Conservation (phyloP, 2,888 invertebrate genomes). For the Agrotis ipsilon region DNA sequence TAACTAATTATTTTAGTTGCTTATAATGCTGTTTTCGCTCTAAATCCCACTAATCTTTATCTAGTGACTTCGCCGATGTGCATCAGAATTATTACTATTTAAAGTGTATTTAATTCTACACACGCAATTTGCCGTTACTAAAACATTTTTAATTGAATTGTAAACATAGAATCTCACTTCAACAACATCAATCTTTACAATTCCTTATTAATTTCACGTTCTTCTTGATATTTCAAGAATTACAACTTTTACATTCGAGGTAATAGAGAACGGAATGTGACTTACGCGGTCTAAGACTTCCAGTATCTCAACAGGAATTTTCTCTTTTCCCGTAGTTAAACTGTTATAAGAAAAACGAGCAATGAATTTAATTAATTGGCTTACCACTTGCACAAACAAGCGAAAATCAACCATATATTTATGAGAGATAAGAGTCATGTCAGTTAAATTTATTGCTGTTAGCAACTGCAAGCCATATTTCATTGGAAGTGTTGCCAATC, state of each 20-base stretch:
- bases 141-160: slow-evolving; percentile 13
- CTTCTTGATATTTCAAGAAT: slow-evolving; percentile 57
- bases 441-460: slow-evolving; percentile 13
- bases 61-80: no score
- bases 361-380: slow-evolving; percentile 84
- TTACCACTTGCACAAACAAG: slow-evolving; percentile 53
- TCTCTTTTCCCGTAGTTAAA: slow-evolving; percentile 78
- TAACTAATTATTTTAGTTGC: no score
- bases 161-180: slow-evolving; percentile 13
- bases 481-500: slow-evolving; percentile 56
- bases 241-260: slow-evolving; percentile 77
- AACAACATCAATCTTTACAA: slow-evolving; percentile 26
- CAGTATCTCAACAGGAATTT: slow-evolving; percentile 66
- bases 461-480: slow-evolving; percentile 41
- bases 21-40: background rate
- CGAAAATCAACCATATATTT: slow-evolving; percentile 19
- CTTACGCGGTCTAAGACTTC: slow-evolving; percentile 65
- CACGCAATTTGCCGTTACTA: slow-evolving; percentile 1
- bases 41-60: background rate
- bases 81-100: no score
- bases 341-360: slow-evolving; percentile 79
- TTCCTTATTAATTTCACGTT: slow-evolving; percentile 47
- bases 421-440: slow-evolving; percentile 16
- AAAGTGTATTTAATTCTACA: no score
- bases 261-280: slow-evolving; percentile 73